Conservation (phyloP, 2,797 vertebrate species). For the Gila robusta region DNA sequence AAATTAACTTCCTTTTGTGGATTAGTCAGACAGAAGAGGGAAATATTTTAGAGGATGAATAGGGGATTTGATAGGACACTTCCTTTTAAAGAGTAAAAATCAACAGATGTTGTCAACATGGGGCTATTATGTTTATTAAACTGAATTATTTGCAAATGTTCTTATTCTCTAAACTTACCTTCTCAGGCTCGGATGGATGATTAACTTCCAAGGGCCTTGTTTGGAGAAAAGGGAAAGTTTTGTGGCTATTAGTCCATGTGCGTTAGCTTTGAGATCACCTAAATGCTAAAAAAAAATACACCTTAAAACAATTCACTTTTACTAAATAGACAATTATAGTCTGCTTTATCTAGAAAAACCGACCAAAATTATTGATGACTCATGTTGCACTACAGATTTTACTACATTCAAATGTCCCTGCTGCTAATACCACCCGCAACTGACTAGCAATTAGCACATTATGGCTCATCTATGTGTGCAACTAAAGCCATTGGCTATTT, state of each 20-base stretch:
- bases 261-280: neutral
- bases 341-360: neutral
- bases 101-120: neutral
- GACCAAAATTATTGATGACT: neutral
- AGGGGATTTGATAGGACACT: neutral
- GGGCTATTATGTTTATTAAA: neutral
- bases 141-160: slow-evolving; percentile 13
- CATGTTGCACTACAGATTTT: neutral
- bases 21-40: slow-evolving; percentile 8
- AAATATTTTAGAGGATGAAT: slow-evolving; percentile 4
- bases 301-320: neutral
- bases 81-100: neutral
- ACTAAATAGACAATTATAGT: neutral
- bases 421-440: neutral
- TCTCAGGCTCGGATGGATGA: neutral
- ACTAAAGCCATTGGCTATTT: neutral
- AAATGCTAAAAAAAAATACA: neutral
- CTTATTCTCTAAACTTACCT: slow-evolving; percentile 6
- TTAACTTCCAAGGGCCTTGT: neutral
- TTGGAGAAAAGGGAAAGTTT: neutral
- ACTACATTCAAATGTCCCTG: neutral
- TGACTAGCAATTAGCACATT: neutral
- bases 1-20: slow-evolving; percentile 20
- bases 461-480: neutral
- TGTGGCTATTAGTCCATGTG: neutral